A percentile compares a stretch with the other conserved stretches of the same genome.
Evolutionary conservation across 2,888 invertebrate genomes (phyloP).

Genomic region (Griposia aprilina): DNA sequence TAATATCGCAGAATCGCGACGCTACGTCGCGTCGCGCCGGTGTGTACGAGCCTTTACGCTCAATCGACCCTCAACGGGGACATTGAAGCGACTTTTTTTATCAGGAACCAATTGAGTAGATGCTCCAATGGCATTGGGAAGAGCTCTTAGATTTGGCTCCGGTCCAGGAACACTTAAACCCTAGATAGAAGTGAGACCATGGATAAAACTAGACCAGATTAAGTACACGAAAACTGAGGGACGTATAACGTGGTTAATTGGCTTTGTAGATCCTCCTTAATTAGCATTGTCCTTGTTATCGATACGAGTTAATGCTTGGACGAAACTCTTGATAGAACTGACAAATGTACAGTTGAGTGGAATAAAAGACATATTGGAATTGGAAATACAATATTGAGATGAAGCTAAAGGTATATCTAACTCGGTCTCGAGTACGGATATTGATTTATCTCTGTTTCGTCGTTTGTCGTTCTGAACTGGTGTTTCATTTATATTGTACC

Average conservation of each 20-base stretch:
- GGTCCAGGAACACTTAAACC: conserved; percentile 54
- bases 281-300: conserved; percentile 67
- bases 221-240: conserved; percentile 50
- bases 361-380: conserved; percentile 21
- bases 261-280: conserved; percentile 57
- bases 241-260: conserved; percentile 44
- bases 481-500: conserved; percentile 16
- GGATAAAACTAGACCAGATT: conserved; percentile 60
- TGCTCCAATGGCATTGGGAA: conserved; percentile 48
- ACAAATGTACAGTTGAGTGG: conserved; percentile 41
- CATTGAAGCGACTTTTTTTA: conserved; percentile 48
- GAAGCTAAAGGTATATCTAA: conserved; percentile 7
- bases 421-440: conserved; percentile 19
- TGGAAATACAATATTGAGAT: conserved; percentile 17
- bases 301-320: conserved; percentile 57
- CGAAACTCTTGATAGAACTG: conserved; percentile 65
- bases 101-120: conserved; percentile 50
- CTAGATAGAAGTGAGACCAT: conserved; percentile 50
- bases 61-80: conserved; percentile 15
- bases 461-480: conserved; percentile 11
- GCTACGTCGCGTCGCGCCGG: too few relatives aligned
- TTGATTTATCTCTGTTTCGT: conserved; percentile 26
- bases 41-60: too few relatives aligned
- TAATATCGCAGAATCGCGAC: too few relatives aligned
- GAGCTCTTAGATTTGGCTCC: conserved; percentile 55